These are phyloP conservation scores for Anisognathus igniventris DNA, from an alignment of 2,797 vertebrate genomes.

Conservation along the genomic window DNA sequence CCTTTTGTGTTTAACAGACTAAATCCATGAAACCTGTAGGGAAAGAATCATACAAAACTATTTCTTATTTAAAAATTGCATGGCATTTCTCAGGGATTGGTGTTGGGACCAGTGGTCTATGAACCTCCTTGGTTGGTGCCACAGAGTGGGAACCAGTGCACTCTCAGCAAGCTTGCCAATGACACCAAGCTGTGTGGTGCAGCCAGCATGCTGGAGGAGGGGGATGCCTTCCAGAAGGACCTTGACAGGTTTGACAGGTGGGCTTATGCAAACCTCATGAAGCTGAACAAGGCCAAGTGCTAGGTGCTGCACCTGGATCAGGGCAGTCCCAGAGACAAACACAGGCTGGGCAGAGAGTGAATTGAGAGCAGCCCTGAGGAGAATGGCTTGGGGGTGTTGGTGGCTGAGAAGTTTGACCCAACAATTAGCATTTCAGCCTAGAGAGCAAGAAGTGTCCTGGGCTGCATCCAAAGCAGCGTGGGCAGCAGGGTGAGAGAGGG, in stretches of 20 bases:
- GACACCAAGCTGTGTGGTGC: neutral
- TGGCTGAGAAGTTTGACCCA: neutral
- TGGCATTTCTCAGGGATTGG: neutral
- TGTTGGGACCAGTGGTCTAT: neutral
- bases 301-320: neutral
- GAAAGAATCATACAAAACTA: neutral
- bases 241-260: neutral
- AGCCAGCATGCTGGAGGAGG: neutral
- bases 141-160: rapidly evolving
- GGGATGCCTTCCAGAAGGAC: neutral
- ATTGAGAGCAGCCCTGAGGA: neutral
- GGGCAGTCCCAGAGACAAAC: neutral
- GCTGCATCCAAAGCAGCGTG: rapidly evolving
- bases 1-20: neutral
- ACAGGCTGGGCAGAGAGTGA: neutral
- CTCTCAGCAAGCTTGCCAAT: neutral
- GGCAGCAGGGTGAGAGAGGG: neutral
- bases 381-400: neutral
- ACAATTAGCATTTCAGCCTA: neutral
- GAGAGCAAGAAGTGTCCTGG: neutral
- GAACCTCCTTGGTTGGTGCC: neutral
- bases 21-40: neutral
- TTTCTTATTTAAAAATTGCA: neutral
- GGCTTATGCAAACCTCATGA: neutral
- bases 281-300: neutral